These are phyloP conservation scores for Epistrophella euchroma DNA, from an alignment of 2,888 invertebrate species.

Conservation along the genomic window DNA sequence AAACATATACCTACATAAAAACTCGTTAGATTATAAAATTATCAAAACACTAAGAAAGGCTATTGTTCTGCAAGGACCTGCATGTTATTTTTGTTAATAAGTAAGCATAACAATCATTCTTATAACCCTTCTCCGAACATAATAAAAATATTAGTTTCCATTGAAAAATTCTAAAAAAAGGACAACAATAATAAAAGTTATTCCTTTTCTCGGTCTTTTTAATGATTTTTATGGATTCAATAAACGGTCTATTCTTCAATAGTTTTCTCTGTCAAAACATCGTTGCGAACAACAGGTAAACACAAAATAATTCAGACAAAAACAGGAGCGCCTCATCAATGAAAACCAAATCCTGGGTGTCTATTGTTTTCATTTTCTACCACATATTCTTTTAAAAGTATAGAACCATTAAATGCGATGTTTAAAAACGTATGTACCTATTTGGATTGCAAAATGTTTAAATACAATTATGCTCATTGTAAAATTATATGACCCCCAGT, in stretches of 20 bases:
- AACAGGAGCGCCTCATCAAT: slow-evolving; percentile 69
- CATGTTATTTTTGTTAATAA: background rate
- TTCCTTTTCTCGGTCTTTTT: background rate
- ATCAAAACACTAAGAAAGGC: background rate
- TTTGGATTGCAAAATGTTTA: slow-evolving; percentile 8
- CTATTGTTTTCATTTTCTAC: slow-evolving; percentile 3
- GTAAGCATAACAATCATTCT: too few species aligned
- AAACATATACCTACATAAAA: background rate
- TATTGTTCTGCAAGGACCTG: background rate
- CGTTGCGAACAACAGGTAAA: background rate
- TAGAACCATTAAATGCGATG: background rate
- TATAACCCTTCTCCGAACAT: background rate
- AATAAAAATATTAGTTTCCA: background rate
- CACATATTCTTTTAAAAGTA: background rate
- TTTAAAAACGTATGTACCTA: background rate
- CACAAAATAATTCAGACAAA: slow-evolving; percentile 14
- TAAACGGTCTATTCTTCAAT: slow-evolving; percentile 5
- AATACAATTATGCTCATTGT: slow-evolving; percentile 22
- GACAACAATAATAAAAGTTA: slow-evolving; percentile 6
- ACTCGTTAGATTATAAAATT: background rate
- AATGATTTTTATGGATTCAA: background rate
- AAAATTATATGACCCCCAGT: slow-evolving; percentile 10
- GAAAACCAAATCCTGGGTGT: slow-evolving; percentile 30
- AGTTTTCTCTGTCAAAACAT: slow-evolving; percentile 29
- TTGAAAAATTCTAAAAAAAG: background rate